Conservation (phyloP, 2,888 invertebrate genomes). For the Gryllus longicercus region DNA sequence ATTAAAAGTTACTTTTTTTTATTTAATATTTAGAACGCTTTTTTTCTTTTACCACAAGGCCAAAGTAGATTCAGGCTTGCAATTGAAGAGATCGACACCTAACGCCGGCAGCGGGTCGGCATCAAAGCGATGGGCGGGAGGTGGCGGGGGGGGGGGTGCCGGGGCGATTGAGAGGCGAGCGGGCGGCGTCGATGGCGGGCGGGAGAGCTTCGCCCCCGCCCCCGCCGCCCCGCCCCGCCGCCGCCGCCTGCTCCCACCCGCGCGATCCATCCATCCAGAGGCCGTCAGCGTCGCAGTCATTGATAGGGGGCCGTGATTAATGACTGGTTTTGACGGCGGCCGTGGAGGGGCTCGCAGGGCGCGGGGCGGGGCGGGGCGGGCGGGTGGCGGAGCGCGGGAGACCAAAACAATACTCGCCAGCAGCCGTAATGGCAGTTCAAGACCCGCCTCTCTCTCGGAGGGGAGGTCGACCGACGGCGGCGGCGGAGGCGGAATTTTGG, state of each 20-base stretch:
- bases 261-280: slow-evolving; percentile 3
- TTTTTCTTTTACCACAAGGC: too few relatives aligned
- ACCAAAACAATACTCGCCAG: not conserved
- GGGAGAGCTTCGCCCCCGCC: not conserved
- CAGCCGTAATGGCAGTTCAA: not conserved
- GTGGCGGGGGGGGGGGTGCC: not conserved
- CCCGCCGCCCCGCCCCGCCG: not conserved
- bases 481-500: not conserved
- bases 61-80: too few relatives aligned
- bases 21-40: too few relatives aligned
- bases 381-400: not conserved
- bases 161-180: not conserved
- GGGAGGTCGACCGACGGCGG: not conserved
- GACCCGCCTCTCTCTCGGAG: not conserved
- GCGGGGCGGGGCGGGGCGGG: not conserved
- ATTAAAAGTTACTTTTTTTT: too few relatives aligned
- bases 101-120: too few relatives aligned
- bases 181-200: not conserved
- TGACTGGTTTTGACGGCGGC: slow-evolving; percentile 1
- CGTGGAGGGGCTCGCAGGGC: not conserved
- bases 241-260: not conserved
- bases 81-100: too few relatives aligned
- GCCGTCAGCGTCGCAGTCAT: slow-evolving; percentile 10
- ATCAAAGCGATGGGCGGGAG: not conserved
- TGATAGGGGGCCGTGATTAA: not conserved